These are phyloP conservation scores for Agonopterix subpropinquella DNA, from an alignment of 2,888 invertebrate species.

Conservation along the genomic window DNA sequence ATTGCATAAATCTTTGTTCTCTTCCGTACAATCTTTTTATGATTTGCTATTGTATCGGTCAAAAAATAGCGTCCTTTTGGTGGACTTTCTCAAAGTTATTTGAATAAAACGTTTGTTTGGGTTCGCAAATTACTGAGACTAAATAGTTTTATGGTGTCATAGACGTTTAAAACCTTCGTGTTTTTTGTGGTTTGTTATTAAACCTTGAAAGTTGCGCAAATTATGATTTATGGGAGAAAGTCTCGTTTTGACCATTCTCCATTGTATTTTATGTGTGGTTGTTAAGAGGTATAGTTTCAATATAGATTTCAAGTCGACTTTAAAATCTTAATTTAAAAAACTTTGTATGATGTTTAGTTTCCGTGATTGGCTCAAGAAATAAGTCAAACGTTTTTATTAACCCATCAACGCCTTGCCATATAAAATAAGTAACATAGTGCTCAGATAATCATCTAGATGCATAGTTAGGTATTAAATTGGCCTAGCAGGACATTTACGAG, in stretches of 20 bases:
- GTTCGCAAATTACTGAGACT: conserved; percentile 20
- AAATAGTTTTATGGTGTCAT: conserved; percentile 12
- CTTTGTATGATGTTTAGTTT: no score
- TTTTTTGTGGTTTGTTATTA: conserved; percentile 11
- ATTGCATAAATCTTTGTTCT: no score
- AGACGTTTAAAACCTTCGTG: conserved; percentile 3
- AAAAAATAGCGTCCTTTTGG: conserved; percentile 22
- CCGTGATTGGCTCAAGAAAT: no score
- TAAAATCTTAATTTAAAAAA: no score
- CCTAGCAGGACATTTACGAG: conserved; percentile 61
- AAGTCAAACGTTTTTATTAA: no score
- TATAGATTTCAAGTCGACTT: no score
- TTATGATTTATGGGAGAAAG: no score
- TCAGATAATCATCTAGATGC: conserved; percentile 52
- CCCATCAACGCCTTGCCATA: no score
- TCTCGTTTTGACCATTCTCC: no score
- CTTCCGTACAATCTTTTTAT: conserved; percentile 31
- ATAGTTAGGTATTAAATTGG: conserved; percentile 67
- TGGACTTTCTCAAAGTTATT: conserved; percentile 31
- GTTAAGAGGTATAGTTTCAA: no score
- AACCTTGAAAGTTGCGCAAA: neutral
- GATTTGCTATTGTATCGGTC: conserved; percentile 30
- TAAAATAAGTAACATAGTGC: no score
- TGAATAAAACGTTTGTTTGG: conserved; percentile 32
- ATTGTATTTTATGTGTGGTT: no score